phyloP scores from a whole-genome alignment of 2,888 invertebrate species.

The Colostygia pectinataria region DNA sequence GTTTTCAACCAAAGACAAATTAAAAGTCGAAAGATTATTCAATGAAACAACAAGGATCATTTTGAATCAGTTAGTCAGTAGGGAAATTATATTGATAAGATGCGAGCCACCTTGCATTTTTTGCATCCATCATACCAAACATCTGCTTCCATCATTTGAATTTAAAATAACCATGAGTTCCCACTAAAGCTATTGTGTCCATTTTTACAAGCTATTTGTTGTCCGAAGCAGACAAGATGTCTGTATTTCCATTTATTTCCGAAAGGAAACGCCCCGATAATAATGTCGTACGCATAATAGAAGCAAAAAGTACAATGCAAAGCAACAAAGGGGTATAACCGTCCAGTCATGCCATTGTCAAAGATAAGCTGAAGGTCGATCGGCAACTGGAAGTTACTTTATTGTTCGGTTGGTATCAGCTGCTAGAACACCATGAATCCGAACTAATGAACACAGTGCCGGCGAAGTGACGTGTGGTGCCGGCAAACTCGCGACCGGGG shows the following conservation, averaged over 20 bases:
- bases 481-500: too few species aligned
- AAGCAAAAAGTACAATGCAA: slow-evolving; percentile 31
- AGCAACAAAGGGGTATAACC: slow-evolving; percentile 27
- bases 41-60: too few species aligned
- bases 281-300: slow-evolving; percentile 19
- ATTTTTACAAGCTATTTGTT: slow-evolving; percentile 8
- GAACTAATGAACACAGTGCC: too few species aligned
- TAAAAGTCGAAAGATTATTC: too few species aligned
- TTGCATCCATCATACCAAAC: too few species aligned
- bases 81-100: too few species aligned
- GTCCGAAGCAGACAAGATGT: slow-evolving; percentile 11
- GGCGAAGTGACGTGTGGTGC: too few species aligned
- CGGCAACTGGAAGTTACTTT: slow-evolving; percentile 20
- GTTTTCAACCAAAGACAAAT: too few species aligned
- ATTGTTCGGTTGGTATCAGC: slow-evolving; percentile 14
- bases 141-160: background rate
- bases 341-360: slow-evolving; percentile 32
- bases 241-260: slow-evolving; percentile 15
- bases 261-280: slow-evolving; percentile 23
- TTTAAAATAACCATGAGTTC: background rate
- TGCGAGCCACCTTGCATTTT: too few species aligned
- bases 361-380: slow-evolving; percentile 30
- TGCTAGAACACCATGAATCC: slow-evolving; percentile 1
- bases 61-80: too few species aligned
- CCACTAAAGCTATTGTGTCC: slow-evolving; percentile 11